These are phyloP conservation scores for Coryphaenoides rupestris DNA, from an alignment of 2,113 vertebrate genomes.

Conservation along the genomic window DNA sequence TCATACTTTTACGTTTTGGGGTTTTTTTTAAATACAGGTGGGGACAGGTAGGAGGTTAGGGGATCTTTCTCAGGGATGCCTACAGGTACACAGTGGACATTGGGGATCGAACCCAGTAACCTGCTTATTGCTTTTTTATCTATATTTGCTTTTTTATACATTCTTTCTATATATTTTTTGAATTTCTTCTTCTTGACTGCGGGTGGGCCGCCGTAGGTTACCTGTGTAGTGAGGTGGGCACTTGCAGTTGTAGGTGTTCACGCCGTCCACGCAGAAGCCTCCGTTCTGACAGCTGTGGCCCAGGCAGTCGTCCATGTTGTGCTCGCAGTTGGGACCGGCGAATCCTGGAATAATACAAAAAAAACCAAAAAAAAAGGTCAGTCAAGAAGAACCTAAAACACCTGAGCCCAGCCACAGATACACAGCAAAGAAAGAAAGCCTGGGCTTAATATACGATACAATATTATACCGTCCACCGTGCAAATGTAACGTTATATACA, in stretches of 20 bases:
- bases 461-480: too few relatives aligned
- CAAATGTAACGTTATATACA: too few relatives aligned
- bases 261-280: slow-evolving; percentile 88
- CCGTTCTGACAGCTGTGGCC: slow-evolving; percentile 87
- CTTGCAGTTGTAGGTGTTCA: slow-evolving; percentile 98
- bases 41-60: neutral
- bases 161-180: neutral
- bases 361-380: slow-evolving; percentile 1
- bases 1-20: neutral
- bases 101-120: too few relatives aligned
- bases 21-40: neutral
- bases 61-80: too few relatives aligned
- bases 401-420: too few relatives aligned
- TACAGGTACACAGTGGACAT: too few relatives aligned
- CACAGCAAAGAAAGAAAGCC: too few relatives aligned
- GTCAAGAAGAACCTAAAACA: neutral
- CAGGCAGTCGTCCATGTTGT: slow-evolving; percentile 91
- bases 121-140: neutral
- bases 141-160: neutral
- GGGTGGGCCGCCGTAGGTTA: slow-evolving; percentile 48
- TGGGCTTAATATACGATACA: too few relatives aligned
- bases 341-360: slow-evolving; percentile 88
- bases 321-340: slow-evolving; percentile 86
- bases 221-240: slow-evolving; percentile 95
- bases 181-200: neutral